Percentiles rank a stretch among this genome's conserved stretches.
These are phyloP conservation scores for Meloidogyne hapla DNA, from an alignment of 1,140 invertebrate genomes.

Conservation along the genomic window DNA sequence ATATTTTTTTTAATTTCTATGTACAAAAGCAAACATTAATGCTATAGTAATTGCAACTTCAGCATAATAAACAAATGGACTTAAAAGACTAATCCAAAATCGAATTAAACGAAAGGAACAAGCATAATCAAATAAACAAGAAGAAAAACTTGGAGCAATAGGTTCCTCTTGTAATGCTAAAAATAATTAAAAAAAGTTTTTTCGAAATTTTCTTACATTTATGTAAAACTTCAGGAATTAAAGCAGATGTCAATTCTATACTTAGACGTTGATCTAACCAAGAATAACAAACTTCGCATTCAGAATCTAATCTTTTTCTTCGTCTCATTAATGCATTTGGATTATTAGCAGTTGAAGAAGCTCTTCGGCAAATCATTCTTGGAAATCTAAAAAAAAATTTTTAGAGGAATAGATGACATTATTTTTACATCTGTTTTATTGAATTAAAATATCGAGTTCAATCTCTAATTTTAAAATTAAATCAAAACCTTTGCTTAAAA, in stretches of 20 bases:
- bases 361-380: background rate
- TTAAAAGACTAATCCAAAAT: constrained; percentile 35
- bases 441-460: too few relatives aligned
- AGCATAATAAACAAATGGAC: constrained; percentile 40
- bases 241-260: constrained; percentile 25
- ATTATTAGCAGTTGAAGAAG: constrained; percentile 8
- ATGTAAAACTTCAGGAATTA: constrained; percentile 48
- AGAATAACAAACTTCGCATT: constrained; percentile 57
- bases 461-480: background rate
- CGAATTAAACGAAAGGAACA: constrained; percentile 45
- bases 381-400: background rate
- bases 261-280: constrained; percentile 33
- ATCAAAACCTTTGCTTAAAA: constrained; percentile 15
- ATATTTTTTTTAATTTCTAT: background rate
- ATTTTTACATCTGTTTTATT: too few relatives aligned
- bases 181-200: constrained; percentile 19
- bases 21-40: constrained; percentile 44
- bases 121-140: constrained; percentile 44
- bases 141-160: constrained; percentile 28
- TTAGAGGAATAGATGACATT: too few relatives aligned
- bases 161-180: constrained; percentile 49
- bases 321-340: constrained; percentile 11
- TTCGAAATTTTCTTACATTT: constrained; percentile 38
- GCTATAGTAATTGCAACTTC: constrained; percentile 41
- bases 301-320: constrained; percentile 44